Evolutionary conservation across 2,888 invertebrate species (phyloP).

Genomic region (Drosophila lutescens): DNA sequence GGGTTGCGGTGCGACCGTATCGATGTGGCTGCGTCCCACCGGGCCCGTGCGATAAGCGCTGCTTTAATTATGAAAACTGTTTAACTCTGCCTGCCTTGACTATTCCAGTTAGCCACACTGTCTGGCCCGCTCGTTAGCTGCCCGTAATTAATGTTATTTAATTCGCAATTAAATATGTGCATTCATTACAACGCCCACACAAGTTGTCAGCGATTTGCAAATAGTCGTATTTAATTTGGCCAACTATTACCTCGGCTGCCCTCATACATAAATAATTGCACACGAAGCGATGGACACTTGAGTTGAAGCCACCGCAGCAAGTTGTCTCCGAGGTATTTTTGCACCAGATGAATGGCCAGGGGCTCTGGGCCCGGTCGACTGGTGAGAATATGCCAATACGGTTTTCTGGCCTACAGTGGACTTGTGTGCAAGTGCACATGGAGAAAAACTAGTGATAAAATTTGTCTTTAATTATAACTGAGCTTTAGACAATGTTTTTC

Average conservation of each 20-base stretch:
- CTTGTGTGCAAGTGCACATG: background rate
- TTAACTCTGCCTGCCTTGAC: slow-evolving; percentile 15
- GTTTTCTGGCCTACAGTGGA: slow-evolving; percentile 1
- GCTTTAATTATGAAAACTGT: slow-evolving; percentile 51
- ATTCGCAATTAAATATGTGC: slow-evolving; percentile 62
- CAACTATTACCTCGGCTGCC: slow-evolving; percentile 26
- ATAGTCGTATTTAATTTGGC: slow-evolving; percentile 58
- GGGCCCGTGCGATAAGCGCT: slow-evolving; percentile 40
- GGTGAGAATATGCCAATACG: slow-evolving; percentile 9
- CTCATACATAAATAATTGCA: slow-evolving; percentile 30
- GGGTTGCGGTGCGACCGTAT: slow-evolving; percentile 12
- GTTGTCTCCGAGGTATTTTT: slow-evolving; percentile 57
- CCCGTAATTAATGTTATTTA: slow-evolving; percentile 58
- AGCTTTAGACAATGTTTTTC: too few relatives aligned
- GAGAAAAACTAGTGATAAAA: background rate
- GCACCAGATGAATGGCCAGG: slow-evolving; percentile 25
- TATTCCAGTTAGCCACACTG: slow-evolving; percentile 2
- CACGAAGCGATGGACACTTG: slow-evolving; percentile 35
- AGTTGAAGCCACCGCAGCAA: slow-evolving; percentile 24
- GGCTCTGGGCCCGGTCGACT: slow-evolving; percentile 9
- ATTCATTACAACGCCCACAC: slow-evolving; percentile 47
- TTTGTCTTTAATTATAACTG: background rate
- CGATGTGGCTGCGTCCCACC: slow-evolving; percentile 27
- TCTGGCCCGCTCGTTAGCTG: slow-evolving; percentile 14
- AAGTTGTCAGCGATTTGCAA: slow-evolving; percentile 40